These are phyloP conservation scores for Hepsetus odoe DNA, from an alignment of 2,113 vertebrate species.

Conservation along the genomic window DNA sequence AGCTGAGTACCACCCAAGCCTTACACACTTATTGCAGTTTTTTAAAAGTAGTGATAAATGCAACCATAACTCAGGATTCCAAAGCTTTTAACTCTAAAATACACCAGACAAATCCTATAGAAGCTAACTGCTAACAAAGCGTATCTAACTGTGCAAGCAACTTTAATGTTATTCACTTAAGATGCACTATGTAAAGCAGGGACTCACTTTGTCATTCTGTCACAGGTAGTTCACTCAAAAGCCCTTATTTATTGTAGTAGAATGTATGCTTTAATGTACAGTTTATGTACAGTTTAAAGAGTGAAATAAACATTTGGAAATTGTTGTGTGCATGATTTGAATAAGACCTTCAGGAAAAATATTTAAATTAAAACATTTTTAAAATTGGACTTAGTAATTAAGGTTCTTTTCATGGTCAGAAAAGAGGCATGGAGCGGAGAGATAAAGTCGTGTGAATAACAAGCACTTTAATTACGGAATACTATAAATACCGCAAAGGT, in stretches of 20 bases:
- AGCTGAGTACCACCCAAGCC: too few relatives aligned
- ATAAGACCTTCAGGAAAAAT: background rate
- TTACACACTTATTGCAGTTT: too few relatives aligned
- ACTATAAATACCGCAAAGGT: conserved; percentile 39
- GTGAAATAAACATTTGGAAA: background rate
- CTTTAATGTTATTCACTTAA: too few relatives aligned
- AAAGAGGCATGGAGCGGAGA: conserved; percentile 18
- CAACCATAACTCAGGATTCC: too few relatives aligned
- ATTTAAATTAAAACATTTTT: background rate
- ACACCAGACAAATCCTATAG: too few relatives aligned
- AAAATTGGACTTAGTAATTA: conserved; percentile 21
- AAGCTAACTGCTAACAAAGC: background rate
- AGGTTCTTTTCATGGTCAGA: conserved; percentile 41
- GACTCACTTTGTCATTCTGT: background rate
- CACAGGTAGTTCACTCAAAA: background rate
- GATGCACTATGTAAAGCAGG: background rate
- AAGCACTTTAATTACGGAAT: conserved; percentile 40
- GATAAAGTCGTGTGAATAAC: conserved; percentile 36
- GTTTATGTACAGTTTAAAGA: background rate
- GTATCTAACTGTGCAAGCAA: too few relatives aligned
- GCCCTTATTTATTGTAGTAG: background rate
- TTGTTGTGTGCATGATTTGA: background rate
- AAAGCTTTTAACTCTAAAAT: background rate
- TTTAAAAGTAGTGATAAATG: too few relatives aligned
- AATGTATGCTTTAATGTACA: background rate